These are phyloP conservation scores for Blastomussa wellsi DNA, from an alignment of 92 coral and sea anemone genomes.

Conservation along the genomic window DNA sequence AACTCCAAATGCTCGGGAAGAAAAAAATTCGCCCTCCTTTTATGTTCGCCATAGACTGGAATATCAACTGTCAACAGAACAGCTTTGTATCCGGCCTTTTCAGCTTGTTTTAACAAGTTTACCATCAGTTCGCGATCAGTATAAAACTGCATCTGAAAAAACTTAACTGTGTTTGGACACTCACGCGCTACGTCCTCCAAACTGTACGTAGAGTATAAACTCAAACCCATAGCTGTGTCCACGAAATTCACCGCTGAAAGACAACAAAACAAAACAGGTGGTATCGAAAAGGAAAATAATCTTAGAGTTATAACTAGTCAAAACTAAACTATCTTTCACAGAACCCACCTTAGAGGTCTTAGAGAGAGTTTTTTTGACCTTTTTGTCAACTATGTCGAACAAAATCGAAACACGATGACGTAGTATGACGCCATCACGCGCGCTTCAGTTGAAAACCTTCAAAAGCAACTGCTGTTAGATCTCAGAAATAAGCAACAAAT, in stretches of 20 bases:
- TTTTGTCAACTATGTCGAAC: too few relatives aligned
- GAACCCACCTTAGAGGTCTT: too few relatives aligned
- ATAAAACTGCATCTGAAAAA: constrained; percentile 54
- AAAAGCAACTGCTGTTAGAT: too few relatives aligned
- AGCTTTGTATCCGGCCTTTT: constrained; percentile 64
- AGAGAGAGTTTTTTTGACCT: too few relatives aligned
- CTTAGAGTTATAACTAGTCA: too few relatives aligned
- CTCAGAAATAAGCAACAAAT: too few relatives aligned
- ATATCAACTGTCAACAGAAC: constrained; percentile 53
- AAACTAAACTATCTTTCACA: too few relatives aligned
- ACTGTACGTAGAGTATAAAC: constrained; percentile 46
- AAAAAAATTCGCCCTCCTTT: not conserved
- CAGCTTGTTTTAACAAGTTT: constrained; percentile 49
- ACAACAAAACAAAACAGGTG: not conserved
- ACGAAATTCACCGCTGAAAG: constrained; percentile 24
- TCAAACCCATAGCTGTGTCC: constrained; percentile 43
- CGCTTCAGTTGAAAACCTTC: too few relatives aligned
- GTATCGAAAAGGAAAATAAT: too few relatives aligned
- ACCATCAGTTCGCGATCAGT: constrained; percentile 28
- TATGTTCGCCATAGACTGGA: constrained; percentile 35
- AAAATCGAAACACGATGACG: too few relatives aligned
- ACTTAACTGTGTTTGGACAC: constrained; percentile 47
- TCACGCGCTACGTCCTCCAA: constrained; percentile 55
- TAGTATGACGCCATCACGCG: too few relatives aligned
- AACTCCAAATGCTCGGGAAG: constrained; percentile 47